phyloP scores from a whole-genome alignment of 2,113 vertebrate genomes.

The Platichthys flesus region DNA sequence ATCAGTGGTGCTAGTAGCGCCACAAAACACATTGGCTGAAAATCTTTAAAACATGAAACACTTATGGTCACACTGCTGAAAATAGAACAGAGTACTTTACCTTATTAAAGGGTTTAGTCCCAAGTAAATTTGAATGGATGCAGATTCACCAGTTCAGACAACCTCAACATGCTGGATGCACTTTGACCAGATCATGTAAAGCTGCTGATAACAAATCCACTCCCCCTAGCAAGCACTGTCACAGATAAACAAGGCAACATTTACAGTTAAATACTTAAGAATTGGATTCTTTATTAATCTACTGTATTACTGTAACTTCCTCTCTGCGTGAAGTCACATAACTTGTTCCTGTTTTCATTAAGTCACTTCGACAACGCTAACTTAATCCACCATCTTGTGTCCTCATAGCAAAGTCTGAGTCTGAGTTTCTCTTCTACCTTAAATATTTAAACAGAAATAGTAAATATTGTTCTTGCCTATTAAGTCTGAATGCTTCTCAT shows the following conservation, averaged over 20 bases:
- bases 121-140: conserved; percentile 38
- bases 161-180: conserved; percentile 45
- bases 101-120: conserved; percentile 46
- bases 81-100: conserved; percentile 52
- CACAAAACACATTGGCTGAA: conserved; percentile 5
- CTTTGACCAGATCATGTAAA: conserved; percentile 76
- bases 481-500: background rate
- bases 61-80: background rate
- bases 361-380: background rate
- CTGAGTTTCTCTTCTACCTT: background rate
- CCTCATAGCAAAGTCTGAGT: background rate
- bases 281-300: background rate
- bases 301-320: background rate
- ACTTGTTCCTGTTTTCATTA: background rate
- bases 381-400: background rate
- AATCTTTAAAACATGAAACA: background rate
- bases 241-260: conserved; percentile 41
- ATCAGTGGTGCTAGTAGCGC: background rate
- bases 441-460: background rate
- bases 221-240: conserved; percentile 49
- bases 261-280: conserved; percentile 7
- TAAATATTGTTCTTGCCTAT: background rate
- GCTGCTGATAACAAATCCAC: conserved; percentile 78
- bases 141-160: conserved; percentile 17
- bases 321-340: background rate